Conservation (phyloP, 2,797 vertebrate species). For the Rhabdophis nuchalis region DNA sequence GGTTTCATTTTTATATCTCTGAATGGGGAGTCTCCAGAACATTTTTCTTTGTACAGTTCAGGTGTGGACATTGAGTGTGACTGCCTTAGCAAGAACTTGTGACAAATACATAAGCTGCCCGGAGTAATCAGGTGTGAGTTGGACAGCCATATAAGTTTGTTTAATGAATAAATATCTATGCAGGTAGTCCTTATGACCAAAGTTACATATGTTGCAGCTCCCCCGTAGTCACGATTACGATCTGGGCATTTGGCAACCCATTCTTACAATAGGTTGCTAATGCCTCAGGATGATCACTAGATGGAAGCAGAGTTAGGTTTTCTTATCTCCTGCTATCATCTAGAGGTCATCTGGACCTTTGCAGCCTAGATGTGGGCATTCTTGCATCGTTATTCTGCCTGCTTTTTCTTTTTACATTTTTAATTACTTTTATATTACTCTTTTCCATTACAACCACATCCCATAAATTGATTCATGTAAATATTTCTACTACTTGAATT, state of each 20-base stretch:
- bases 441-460: background rate
- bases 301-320: background rate
- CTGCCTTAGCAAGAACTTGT: background rate
- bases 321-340: background rate
- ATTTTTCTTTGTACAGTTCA: background rate
- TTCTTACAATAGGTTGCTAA: background rate
- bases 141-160: background rate
- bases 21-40: background rate
- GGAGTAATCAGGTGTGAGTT: background rate
- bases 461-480: background rate
- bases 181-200: background rate
- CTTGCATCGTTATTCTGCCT: background rate
- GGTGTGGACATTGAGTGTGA: background rate
- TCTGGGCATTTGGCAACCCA: background rate
- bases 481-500: background rate
- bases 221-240: background rate
- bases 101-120: background rate
- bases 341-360: background rate
- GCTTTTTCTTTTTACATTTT: background rate
- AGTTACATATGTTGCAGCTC: background rate
- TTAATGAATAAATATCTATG: background rate
- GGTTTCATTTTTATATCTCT: background rate
- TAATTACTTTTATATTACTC: background rate
- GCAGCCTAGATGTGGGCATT: background rate
- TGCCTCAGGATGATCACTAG: background rate